Base-by-base conservation (phyloP, 1,140 invertebrate genomes). In the Drosophila carrolli region DNA sequence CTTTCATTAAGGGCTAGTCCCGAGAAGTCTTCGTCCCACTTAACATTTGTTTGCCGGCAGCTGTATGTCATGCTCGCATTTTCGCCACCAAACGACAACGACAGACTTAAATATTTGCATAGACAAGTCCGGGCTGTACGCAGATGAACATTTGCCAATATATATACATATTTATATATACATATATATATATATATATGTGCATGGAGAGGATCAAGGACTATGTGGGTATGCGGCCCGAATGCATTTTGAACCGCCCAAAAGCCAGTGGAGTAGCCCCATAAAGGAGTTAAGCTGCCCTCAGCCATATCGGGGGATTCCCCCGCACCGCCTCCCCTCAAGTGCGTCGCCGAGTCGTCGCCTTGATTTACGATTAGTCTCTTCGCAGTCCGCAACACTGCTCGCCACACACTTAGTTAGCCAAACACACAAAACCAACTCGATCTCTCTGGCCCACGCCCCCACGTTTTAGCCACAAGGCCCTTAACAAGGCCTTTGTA, bases 71-170 rank as follows among this genome's bases (percentile, higher is more conserved):
- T 76, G 61, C 81, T 83, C 81, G 81, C 75, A 83, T 83, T 83
- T 84, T 83, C 66, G 81, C 73, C 62, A 76, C 81, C 81, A 84
- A 83, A 83, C 76, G 81, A 83, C 81, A 83, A 80, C 81, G 79
- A 76, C 81, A 83, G 81, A 83, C 81, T 78, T 68, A 80, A 83
- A 83, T 84, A 84, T 83, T 83, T 83, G 81, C 81, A 83, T 83
- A 84, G 81, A 84, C 81, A 83, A 84, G 76, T 72, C 62, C 66
- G 46, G 48, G 14, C 54, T 62, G 37, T 60, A 55, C 35, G 65
- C 16, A 62, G 14, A 51, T 32, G 48, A 23, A 73, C 35, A 63
- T 54, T 40, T 46, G 55, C 32, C 9, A 48, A 37, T 72, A 19
- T 71, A 14, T 8, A 14, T 32, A 32, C 57, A 55, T 35, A 56